Evolutionary conservation across 2,797 vertebrate genomes (phyloP).

Genomic region (Chlorospingus flavigularis): DNA sequence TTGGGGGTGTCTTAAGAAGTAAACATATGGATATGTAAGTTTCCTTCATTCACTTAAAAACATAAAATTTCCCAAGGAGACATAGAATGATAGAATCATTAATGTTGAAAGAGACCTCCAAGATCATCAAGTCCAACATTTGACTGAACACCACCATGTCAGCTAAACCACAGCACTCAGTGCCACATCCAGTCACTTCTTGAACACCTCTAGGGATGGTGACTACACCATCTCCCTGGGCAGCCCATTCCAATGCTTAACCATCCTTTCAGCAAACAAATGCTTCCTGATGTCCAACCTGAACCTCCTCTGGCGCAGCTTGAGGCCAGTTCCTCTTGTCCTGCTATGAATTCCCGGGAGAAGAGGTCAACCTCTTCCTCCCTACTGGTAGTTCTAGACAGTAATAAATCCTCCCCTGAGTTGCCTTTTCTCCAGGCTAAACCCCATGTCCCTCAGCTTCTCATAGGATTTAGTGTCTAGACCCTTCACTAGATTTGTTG

Average conservation of each 20-base stretch:
- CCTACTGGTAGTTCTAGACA: not conserved
- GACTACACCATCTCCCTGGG: not conserved
- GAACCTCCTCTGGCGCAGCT: not conserved
- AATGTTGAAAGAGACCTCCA: not conserved
- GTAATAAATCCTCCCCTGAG: not conserved
- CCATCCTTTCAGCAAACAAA: not conserved
- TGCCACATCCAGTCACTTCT: rapidly evolving
- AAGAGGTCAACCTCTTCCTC: not conserved
- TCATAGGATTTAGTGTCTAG: not conserved
- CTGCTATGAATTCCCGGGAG: not conserved
- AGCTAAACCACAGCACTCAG: not conserved
- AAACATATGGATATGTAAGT: not conserved
- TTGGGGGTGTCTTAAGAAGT: not conserved
- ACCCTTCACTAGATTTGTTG: not conserved
- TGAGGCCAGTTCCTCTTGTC: not conserved
- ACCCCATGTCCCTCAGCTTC: not conserved
- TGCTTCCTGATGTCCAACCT: not conserved
- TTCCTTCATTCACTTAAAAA: not conserved
- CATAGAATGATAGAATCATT: rapidly evolving
- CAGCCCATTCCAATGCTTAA: not conserved
- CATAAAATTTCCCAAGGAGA: not conserved
- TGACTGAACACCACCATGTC: not conserved
- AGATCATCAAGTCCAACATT: not conserved
- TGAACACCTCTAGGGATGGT: not conserved
- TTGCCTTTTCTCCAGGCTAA: not conserved